Percentiles rank a stretch among this genome's conserved stretches.
Evolutionary conservation across 2,797 vertebrate genomes (phyloP).

Genomic region (Phyllotis vaccarum): DNA sequence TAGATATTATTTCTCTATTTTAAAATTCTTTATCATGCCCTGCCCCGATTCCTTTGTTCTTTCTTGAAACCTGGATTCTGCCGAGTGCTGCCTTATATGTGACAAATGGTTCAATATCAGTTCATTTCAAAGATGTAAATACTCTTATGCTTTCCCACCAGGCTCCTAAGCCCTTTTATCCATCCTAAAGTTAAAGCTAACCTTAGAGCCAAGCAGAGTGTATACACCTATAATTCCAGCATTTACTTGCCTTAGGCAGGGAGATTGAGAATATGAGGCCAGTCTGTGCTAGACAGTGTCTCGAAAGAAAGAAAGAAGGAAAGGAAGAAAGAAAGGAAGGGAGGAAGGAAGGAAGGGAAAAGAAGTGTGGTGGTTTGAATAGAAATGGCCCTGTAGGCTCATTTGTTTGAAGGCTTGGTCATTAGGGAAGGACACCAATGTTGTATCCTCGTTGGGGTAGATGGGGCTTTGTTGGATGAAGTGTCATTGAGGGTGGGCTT

Average conservation of each 20-base stretch:
- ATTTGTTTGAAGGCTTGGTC: not conserved
- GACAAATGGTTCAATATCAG: not conserved
- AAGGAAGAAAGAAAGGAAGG: not conserved
- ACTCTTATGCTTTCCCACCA: no score
- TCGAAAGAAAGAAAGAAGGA: not conserved
- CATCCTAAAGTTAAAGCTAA: not conserved
- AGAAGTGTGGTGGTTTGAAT: not conserved
- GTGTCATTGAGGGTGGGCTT: not conserved
- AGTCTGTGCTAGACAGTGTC: not conserved
- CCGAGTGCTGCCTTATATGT: not conserved
- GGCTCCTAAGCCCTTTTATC: not conserved
- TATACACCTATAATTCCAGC: not conserved
- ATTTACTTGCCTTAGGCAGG: no score
- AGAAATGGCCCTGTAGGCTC: no score
- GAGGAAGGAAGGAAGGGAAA: not conserved
- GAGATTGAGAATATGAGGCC: not conserved
- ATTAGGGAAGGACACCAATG: not conserved
- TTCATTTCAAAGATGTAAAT: slow-evolving; percentile 48
- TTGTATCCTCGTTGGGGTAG: not conserved
- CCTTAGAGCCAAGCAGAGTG: no score
- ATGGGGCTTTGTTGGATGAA: not conserved
- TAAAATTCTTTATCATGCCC: not conserved
- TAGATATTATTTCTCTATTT: not conserved
- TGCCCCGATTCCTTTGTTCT: not conserved
- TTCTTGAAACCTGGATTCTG: slow-evolving; percentile 11